These are phyloP conservation scores for Magallana angulata DNA, from an alignment of 1,140 invertebrate species.

Conservation along the genomic window DNA sequence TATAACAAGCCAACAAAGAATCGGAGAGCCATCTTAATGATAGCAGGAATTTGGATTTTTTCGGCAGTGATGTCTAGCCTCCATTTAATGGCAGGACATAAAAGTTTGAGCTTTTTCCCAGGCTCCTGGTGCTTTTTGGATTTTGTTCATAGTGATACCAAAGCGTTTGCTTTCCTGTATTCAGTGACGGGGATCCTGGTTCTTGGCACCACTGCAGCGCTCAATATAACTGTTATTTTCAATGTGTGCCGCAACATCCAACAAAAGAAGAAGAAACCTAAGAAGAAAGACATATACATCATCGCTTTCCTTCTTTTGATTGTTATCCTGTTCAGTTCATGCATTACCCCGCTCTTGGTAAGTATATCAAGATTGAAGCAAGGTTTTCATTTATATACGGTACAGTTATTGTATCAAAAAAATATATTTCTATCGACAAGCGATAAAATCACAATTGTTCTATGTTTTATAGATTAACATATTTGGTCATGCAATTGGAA, in stretches of 20 bases:
- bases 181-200: not conserved
- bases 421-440: not conserved
- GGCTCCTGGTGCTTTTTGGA: conserved; percentile 35
- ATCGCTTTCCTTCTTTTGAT: conserved; percentile 13
- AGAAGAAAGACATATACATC: not conserved
- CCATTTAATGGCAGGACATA: conserved; percentile 68
- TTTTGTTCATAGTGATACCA: not conserved
- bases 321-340: not conserved
- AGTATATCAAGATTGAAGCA: not conserved
- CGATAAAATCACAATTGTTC: not conserved
- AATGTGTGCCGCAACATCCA: not conserved
- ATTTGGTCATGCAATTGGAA: not conserved
- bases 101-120: not conserved
- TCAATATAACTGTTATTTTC: not conserved
- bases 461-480: conserved; percentile 11
- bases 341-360: conserved; percentile 1
- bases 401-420: no score
- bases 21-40: conserved; percentile 59
- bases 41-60: conserved; percentile 70
- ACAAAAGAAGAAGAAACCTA: not conserved
- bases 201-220: not conserved
- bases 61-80: conserved; percentile 71
- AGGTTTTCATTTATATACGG: no score
- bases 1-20: conserved; percentile 17
- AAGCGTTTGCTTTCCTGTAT: not conserved